Conservation (phyloP, 2,113 vertebrate genomes). For the Odocoileus virginianus region DNA sequence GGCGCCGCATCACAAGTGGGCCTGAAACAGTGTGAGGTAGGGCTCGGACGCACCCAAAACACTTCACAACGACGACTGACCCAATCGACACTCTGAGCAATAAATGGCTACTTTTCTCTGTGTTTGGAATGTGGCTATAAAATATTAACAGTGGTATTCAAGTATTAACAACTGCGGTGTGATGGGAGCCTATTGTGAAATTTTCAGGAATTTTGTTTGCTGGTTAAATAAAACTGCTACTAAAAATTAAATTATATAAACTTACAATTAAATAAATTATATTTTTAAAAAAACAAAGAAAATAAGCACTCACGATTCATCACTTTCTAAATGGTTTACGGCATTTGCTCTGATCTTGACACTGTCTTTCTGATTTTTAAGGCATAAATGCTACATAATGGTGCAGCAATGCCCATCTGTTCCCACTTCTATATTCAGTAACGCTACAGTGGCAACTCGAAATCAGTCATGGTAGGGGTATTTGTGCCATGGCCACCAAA, state of each 20-base stretch:
- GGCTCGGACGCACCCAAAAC: not conserved
- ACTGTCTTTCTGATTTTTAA: not conserved
- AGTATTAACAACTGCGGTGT: not conserved
- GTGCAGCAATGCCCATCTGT: accelerated
- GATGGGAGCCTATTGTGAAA: not conserved
- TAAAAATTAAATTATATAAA: not conserved
- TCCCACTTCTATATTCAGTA: not conserved
- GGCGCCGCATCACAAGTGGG: not conserved
- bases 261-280: not conserved
- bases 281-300: not conserved
- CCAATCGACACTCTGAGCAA: not conserved
- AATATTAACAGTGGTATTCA: not conserved
- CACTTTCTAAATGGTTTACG: not conserved
- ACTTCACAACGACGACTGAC: not conserved
- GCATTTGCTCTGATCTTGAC: not conserved
- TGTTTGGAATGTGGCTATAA: not conserved
- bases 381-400: not conserved
- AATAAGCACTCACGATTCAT: not conserved
- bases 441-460: not conserved
- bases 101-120: not conserved
- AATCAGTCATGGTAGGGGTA: not conserved
- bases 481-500: not conserved
- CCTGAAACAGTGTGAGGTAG: not conserved
- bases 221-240: not conserved
- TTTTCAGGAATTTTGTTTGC: not conserved